Evolutionary conservation across 2,113 vertebrate genomes (phyloP).

Genomic region (Donacobius atricapilla): DNA sequence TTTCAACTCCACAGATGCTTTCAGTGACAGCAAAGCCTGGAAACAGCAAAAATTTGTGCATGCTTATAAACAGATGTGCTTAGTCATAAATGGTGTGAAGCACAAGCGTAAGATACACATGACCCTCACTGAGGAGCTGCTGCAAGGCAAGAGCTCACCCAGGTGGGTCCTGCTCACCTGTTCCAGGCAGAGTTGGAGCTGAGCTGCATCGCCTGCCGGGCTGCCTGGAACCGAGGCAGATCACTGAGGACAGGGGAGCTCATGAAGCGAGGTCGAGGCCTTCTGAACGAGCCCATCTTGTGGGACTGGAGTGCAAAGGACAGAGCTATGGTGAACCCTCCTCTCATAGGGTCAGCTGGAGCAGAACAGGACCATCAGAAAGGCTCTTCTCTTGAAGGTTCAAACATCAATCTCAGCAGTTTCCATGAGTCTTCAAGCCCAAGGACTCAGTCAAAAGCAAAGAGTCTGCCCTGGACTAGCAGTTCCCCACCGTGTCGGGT

Average conservation of each 20-base stretch:
- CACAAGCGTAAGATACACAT: fast-evolving
- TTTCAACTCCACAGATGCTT: background rate
- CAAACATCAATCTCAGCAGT: fast-evolving
- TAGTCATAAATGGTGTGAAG: background rate
- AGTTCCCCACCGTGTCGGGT: fast-evolving
- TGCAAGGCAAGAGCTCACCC: background rate
- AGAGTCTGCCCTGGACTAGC: background rate
- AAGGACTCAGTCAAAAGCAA: background rate
- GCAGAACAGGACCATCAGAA: background rate
- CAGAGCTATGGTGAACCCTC: conserved; percentile 24
- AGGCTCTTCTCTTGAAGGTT: background rate
- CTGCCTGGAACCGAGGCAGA: conserved; percentile 81
- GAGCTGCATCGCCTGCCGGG: conserved; percentile 79
- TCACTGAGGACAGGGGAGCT: conserved; percentile 94
- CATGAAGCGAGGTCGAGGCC: conserved; percentile 88
- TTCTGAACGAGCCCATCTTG: conserved; percentile 80
- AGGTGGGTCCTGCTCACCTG: conserved; percentile 72
- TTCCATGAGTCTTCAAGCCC: background rate
- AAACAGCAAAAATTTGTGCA: background rate
- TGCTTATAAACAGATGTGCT: background rate
- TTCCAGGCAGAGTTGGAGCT: conserved; percentile 92
- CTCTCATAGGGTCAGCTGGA: conserved; percentile 69
- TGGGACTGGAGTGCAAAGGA: conserved; percentile 49
- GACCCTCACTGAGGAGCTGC: fast-evolving
- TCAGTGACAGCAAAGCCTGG: background rate